Evolutionary conservation across 1,140 invertebrate species (phyloP).

Genomic region (Chrysopa pallens): DNA sequence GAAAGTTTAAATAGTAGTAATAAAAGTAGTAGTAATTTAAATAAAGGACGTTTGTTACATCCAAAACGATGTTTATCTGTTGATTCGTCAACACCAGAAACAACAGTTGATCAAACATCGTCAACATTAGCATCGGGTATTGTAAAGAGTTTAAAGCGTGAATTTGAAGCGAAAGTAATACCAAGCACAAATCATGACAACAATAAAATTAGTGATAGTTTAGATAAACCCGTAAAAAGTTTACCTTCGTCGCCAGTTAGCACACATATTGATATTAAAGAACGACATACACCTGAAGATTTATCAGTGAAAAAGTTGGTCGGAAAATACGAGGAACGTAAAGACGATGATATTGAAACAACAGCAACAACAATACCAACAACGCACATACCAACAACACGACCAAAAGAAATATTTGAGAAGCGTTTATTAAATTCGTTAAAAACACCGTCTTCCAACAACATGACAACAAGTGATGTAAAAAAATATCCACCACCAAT

Average conservation of each 20-base stretch:
- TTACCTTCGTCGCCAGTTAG: constrained; percentile 39
- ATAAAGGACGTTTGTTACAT: no score
- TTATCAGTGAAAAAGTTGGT: constrained; percentile 54
- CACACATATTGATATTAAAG: constrained; percentile 23
- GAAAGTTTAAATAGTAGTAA: constrained; percentile 27
- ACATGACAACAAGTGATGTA: background rate
- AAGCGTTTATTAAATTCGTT: background rate
- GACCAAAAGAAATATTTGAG: constrained; percentile 2
- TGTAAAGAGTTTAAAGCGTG: constrained; percentile 67
- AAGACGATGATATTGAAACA: constrained; percentile 16
- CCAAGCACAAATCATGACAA: constrained; percentile 8
- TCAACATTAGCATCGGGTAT: constrained; percentile 31
- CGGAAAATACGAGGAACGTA: constrained; percentile 38
- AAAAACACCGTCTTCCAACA: background rate
- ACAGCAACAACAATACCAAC: constrained; percentile 18
- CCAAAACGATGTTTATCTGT: constrained; percentile 12
- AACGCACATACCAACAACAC: background rate
- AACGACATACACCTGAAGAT: constrained; percentile 32
- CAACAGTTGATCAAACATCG: constrained; percentile 12
- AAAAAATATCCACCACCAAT: background rate
- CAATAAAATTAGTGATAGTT: background rate
- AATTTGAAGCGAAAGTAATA: constrained; percentile 64
- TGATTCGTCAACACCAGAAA: constrained; percentile 11
- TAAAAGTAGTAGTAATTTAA: background rate
- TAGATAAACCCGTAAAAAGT: constrained; percentile 21